Conservation (phyloP, 1,140 invertebrate species). For the Yoshiicerus persimilis region DNA sequence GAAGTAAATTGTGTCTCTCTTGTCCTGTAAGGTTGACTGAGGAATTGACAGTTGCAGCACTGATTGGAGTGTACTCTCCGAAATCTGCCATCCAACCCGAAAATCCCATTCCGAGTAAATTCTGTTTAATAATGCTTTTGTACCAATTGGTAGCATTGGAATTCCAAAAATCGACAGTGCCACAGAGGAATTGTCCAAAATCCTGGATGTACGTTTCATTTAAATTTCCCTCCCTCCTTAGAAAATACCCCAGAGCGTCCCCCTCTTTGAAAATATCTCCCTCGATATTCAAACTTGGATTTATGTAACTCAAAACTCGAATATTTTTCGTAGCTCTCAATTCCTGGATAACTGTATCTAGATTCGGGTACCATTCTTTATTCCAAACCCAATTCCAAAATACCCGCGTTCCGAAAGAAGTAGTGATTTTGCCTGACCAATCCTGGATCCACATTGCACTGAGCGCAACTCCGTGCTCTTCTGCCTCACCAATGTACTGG, state of each 20-base stretch:
- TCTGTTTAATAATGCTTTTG: constrained; percentile 53
- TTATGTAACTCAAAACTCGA: constrained; percentile 54
- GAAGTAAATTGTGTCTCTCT: constrained; percentile 39
- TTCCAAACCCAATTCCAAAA: constrained; percentile 56
- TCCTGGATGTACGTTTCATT: constrained; percentile 50
- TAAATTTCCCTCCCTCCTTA: constrained; percentile 49
- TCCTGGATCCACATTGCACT: constrained; percentile 57
- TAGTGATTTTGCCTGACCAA: constrained; percentile 55
- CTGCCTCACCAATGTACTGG: constrained; percentile 49
- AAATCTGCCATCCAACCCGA: constrained; percentile 59
- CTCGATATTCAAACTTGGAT: constrained; percentile 54
- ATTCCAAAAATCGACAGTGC: constrained; percentile 54
- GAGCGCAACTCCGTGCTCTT: constrained; percentile 51
- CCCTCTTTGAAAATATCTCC: constrained; percentile 53
- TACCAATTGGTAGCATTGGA: constrained; percentile 54
- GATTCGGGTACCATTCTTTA: constrained; percentile 51
- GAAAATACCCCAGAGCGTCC: constrained; percentile 50
- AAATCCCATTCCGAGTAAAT: constrained; percentile 52
- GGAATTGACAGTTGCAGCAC: constrained; percentile 49
- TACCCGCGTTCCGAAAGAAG: constrained; percentile 54
- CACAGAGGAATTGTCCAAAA: constrained; percentile 55
- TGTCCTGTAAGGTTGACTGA: constrained; percentile 3
- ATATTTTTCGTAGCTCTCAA: constrained; percentile 50
- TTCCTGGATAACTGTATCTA: constrained; percentile 51
- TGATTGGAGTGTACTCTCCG: constrained; percentile 55